Evolutionary conservation across 2,113 vertebrate species (phyloP).

Genomic region (Leucosticte australis): DNA sequence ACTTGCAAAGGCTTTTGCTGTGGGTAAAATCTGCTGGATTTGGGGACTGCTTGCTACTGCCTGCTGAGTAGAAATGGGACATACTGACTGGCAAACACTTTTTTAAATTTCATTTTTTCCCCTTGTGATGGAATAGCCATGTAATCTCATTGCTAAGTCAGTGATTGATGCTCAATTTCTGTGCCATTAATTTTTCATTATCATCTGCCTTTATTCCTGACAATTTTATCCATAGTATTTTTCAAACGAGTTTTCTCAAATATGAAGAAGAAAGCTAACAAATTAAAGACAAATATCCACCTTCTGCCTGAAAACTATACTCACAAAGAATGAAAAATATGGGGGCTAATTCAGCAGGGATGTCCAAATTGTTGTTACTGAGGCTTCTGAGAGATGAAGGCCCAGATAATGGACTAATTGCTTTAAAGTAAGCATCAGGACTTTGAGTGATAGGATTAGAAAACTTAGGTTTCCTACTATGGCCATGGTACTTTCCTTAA

Average conservation of each 20-base stretch:
- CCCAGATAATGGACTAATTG: conserved; percentile 32
- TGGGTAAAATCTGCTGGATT: not conserved
- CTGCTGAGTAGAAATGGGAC: not conserved
- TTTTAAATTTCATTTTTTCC: not conserved
- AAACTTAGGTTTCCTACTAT: not conserved
- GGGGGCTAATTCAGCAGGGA: not conserved
- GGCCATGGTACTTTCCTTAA: not conserved
- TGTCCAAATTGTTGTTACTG: not conserved
- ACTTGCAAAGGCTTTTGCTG: not conserved
- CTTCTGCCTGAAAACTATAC: not conserved
- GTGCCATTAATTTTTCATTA: conserved; percentile 12
- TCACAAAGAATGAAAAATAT: not conserved
- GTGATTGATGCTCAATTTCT: not conserved
- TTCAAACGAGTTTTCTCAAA: not conserved
- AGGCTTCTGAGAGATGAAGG: not conserved
- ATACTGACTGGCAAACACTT: not conserved
- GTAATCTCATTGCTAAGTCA: not conserved
- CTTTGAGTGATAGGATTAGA: not conserved
- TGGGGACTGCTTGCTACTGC: not conserved
- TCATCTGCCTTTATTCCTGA: not conserved
- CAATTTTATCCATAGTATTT: not conserved
- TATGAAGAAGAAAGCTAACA: not conserved
- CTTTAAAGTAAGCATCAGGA: not conserved
- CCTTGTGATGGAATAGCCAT: not conserved
- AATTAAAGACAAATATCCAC: not conserved